Evolutionary conservation across 2,113 vertebrate species (phyloP).

Genomic region (Oryzias celebensis): DNA sequence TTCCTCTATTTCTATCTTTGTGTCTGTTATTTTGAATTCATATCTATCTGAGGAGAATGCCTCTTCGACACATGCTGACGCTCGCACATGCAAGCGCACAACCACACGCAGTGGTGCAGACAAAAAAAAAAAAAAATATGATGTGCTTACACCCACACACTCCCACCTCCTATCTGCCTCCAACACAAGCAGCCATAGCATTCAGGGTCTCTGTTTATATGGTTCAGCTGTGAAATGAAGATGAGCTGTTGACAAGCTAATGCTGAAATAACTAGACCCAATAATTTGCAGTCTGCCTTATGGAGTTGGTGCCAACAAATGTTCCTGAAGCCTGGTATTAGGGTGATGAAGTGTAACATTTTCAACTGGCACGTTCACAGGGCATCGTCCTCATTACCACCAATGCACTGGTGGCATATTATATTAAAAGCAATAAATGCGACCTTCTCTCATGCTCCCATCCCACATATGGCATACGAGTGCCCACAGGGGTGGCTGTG

Average conservation of each 20-base stretch:
- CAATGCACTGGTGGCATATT: slow-evolving; percentile 55
- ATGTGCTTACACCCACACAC: slow-evolving; percentile 52
- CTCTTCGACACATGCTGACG: slow-evolving; percentile 64
- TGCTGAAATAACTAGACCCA: slow-evolving; percentile 61
- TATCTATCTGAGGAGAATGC: slow-evolving; percentile 64
- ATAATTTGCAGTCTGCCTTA: slow-evolving; percentile 58
- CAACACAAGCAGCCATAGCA: slow-evolving; percentile 52
- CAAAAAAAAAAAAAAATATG: slow-evolving; percentile 55
- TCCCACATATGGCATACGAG: slow-evolving; percentile 59
- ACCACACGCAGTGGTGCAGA: slow-evolving; percentile 38
- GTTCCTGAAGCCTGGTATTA: slow-evolving; percentile 44
- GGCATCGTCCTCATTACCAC: slow-evolving; percentile 61
- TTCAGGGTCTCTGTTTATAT: slow-evolving; percentile 55
- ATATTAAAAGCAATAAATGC: slow-evolving; percentile 62
- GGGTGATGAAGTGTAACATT: slow-evolving; percentile 67
- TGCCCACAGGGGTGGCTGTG: slow-evolving; percentile 47
- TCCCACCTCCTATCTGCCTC: slow-evolving; percentile 59
- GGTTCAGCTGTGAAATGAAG: slow-evolving; percentile 56
- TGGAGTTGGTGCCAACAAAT: slow-evolving; percentile 54
- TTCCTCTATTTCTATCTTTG: slow-evolving; percentile 46
- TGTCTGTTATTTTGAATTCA: slow-evolving; percentile 69
- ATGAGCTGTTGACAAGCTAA: slow-evolving; percentile 65
- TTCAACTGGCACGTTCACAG: slow-evolving; percentile 62
- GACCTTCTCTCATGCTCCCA: slow-evolving; percentile 24
- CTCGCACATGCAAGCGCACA: slow-evolving; percentile 33